Evolutionary conservation across 2,888 invertebrate species (phyloP).

Genomic region (Amphipyra berbera): DNA sequence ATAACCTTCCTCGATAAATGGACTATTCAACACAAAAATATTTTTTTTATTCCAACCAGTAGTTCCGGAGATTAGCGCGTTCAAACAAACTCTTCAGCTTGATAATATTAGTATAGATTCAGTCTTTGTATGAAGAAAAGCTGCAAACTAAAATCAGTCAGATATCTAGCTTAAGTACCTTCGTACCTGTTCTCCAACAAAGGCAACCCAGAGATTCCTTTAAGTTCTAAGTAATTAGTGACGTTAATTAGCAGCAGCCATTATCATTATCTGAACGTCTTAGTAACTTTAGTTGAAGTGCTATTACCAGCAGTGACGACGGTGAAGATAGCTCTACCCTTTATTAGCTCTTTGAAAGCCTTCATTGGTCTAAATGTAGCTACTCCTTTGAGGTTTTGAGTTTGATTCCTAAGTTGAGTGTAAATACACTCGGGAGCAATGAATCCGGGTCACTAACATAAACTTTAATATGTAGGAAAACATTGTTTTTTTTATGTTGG

Average conservation of each 20-base stretch:
- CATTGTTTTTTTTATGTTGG: too few relatives aligned
- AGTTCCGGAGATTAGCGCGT: too few relatives aligned
- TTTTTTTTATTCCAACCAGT: too few relatives aligned
- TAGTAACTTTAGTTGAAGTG: constrained; percentile 32
- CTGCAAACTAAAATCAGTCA: too few relatives aligned
- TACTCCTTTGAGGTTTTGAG: constrained; percentile 13
- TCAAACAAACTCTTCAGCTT: too few relatives aligned
- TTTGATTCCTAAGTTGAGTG: constrained; percentile 1
- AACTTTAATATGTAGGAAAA: too few relatives aligned
- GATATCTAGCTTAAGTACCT: background rate
- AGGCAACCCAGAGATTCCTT: constrained; percentile 10
- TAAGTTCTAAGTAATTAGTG: constrained; percentile 19
- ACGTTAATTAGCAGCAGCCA: constrained; percentile 32
- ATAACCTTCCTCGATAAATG: too few relatives aligned
- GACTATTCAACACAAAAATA: too few relatives aligned
- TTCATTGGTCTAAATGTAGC: background rate
- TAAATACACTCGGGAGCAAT: too few relatives aligned
- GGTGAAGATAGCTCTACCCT: constrained; percentile 10
- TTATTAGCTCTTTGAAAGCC: constrained; percentile 24
- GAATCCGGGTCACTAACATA: too few relatives aligned
- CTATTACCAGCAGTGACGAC: constrained; percentile 25
- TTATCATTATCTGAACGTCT: constrained; percentile 42
- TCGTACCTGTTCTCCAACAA: background rate
- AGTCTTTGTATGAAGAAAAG: too few relatives aligned
- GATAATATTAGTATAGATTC: too few relatives aligned